Base-by-base conservation (phyloP, 2,113 vertebrate species). In the Alligator sinensis region DNA sequence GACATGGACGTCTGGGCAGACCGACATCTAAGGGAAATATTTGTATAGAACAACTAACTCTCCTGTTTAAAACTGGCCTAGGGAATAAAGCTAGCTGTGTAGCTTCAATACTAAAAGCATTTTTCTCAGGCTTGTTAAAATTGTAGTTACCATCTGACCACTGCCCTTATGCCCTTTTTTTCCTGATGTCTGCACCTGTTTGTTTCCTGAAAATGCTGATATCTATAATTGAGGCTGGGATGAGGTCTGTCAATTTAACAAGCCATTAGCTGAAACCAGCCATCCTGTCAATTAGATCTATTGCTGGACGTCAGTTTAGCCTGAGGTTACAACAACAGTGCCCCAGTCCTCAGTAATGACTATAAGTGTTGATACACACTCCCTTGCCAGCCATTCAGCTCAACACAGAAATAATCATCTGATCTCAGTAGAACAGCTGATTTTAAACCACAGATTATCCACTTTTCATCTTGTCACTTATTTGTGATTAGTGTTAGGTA, bases 401-500 rank as follows among this genome's bases (percentile, higher is more conserved):
- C 86, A 54, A 89, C 89, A 87, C 86, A 84, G 80, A 95, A 95
- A 88, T 80, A 90, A 94, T 95, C 30, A 90, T 93, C 90, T 80
- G 92, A 92, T 97, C 91, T 92, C 83, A 60, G 75, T 87, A 82
- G 80, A 95, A 80, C 94, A 97, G 90, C 93, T 96, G 80, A 84
- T 95, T 97, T 92, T 96, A 94, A 97, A 84, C 75, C 76, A 72
- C 21, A 82, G 77, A 91, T 80, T 91, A 91, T 91, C 89, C 95
- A 55, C 89, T 88, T 81, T 97, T 94, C 90, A 85, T 96, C 95
- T 97, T 92, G 83, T 95, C 86, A 68, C 88, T 91, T 89, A 84
- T 61, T 80, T 81, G 47, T 2, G 91, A 94, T 95, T 94, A 78
- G 83, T 90, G 95, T 97, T 89, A 77, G 84, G 91, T 74, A 57